These are phyloP conservation scores for Chironomus striatipennis DNA, from an alignment of 1,140 invertebrate species.

Conservation along the genomic window DNA sequence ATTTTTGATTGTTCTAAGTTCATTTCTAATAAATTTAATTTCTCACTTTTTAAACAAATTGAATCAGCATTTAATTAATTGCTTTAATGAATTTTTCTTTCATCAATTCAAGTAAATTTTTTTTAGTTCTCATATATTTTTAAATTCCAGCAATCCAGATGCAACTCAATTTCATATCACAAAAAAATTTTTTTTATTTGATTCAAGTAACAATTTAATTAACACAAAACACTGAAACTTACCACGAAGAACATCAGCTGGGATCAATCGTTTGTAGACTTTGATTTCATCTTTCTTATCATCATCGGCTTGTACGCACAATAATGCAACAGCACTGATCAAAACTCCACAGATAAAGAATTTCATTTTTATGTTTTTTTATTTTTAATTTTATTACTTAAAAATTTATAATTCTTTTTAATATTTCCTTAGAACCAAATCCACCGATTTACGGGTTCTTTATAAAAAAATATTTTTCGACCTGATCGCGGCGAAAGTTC, in stretches of 20 bases:
- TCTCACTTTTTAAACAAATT: not conserved
- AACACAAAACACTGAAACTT: constrained; percentile 29
- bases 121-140: too few relatives aligned
- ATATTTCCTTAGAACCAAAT: not conserved
- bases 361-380: not conserved
- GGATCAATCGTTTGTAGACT: constrained; percentile 70
- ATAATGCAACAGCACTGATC: constrained; percentile 22
- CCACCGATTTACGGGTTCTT: not conserved
- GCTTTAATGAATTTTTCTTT: too few relatives aligned
- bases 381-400: not conserved
- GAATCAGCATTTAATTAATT: too few relatives aligned
- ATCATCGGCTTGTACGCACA: constrained; percentile 48
- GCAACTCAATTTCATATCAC: too few relatives aligned
- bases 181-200: too few relatives aligned
- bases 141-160: too few relatives aligned
- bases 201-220: too few relatives aligned
- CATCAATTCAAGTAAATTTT: too few relatives aligned
- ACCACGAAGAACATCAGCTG: constrained; percentile 79
- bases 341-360: not conserved
- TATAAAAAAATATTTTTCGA: not conserved
- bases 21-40: not conserved
- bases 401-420: not conserved
- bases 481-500: constrained; percentile 18
- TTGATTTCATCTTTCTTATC: constrained; percentile 48
- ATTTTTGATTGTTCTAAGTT: not conserved